Conservation (phyloP, 2,797 vertebrate species). For the Lates japonicus region DNA sequence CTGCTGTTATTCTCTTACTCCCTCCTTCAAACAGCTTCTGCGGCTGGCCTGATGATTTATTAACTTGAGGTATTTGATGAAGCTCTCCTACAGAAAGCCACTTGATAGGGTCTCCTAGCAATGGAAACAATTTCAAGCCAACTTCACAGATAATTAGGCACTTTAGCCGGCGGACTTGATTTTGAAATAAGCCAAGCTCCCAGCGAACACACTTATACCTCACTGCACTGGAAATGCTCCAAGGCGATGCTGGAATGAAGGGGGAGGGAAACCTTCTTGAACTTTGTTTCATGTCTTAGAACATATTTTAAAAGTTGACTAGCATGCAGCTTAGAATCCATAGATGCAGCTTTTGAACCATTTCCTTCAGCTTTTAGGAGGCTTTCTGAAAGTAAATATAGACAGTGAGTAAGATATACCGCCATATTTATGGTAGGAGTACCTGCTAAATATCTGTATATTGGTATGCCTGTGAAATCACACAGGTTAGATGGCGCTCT, state of each 20-base stretch:
- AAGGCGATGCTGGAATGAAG: conserved; percentile 19
- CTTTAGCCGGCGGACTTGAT: conserved; percentile 79
- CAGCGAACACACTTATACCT: conserved; percentile 52
- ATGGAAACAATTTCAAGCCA: conserved; percentile 83
- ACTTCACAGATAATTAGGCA: conserved; percentile 85
- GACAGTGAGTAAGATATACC: neutral
- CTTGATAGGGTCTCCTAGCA: conserved; percentile 77
- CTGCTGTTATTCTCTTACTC: conserved; percentile 33
- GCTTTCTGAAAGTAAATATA: neutral
- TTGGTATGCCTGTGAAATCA: neutral
- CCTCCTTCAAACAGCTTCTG: conserved; percentile 42
- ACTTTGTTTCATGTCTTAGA: conserved; percentile 39
- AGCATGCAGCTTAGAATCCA: conserved; percentile 8
- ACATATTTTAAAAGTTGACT: conserved; percentile 23
- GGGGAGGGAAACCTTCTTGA: conserved; percentile 7
- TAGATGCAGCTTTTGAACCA: neutral
- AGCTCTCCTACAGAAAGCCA: conserved; percentile 72
- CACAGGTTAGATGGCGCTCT: neutral
- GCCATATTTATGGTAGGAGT: conserved; percentile 12
- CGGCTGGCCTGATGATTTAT: conserved; percentile 80
- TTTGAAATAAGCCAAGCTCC: conserved; percentile 71
- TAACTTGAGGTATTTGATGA: conserved; percentile 79
- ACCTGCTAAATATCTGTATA: conserved; percentile 23
- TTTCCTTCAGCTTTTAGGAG: conserved; percentile 17
- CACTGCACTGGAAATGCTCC: conserved; percentile 31